Conservation (phyloP, 2,113 vertebrate species). For the Tetrax tetrax region DNA sequence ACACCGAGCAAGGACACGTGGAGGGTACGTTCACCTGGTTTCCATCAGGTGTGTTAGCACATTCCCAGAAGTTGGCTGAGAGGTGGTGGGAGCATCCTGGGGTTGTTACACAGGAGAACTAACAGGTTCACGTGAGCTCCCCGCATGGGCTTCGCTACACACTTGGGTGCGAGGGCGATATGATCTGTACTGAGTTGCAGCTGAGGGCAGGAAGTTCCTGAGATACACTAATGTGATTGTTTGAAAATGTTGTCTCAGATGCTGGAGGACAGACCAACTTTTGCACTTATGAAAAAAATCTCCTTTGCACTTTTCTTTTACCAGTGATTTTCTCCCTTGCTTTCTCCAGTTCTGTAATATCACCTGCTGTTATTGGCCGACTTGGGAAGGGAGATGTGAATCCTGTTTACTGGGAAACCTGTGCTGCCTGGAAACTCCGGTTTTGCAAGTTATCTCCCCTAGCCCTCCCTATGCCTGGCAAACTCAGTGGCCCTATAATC, state of each 20-base stretch:
- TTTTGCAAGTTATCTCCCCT: neutral
- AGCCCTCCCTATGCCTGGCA: neutral
- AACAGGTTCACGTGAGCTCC: neutral
- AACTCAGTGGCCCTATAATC: neutral
- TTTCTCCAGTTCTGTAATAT: neutral
- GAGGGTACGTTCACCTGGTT: neutral
- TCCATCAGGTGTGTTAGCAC: neutral
- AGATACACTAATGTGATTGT: rapidly evolving
- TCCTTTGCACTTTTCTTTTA: neutral
- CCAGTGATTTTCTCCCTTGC: rapidly evolving
- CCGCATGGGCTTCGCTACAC: rapidly evolving
- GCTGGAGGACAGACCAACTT: neutral
- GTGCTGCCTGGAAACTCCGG: neutral
- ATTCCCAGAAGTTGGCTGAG: neutral
- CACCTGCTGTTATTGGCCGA: neutral
- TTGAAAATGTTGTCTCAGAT: rapidly evolving
- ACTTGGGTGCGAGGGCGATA: rapidly evolving
- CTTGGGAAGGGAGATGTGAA: neutral
- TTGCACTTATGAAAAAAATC: neutral
- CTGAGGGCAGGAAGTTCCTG: neutral
- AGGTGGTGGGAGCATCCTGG: neutral
- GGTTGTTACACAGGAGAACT: neutral
- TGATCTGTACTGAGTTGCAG: neutral
- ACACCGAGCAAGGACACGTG: rapidly evolving
- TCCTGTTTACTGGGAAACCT: neutral